Base-by-base conservation (phyloP, 2,888 invertebrate genomes). In the Polyommatus iphigenia region DNA sequence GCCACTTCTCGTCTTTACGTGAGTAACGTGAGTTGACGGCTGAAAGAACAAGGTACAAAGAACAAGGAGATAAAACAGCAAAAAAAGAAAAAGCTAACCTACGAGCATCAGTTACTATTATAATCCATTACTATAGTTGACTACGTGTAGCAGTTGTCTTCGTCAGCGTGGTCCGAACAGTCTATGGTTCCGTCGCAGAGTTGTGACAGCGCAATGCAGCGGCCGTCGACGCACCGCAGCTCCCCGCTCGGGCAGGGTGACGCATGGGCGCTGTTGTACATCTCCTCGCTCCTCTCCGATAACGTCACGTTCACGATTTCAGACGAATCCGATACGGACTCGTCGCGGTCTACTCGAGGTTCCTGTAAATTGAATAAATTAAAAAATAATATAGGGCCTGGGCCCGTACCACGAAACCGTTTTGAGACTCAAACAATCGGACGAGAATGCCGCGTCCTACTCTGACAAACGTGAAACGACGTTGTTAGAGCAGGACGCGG, bases 91-190 rank as follows among this genome's bases (percentile, higher is more conserved):
- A 54, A 18, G 5, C 54, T 54, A 54, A 54, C 54, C 54, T 54
- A 54, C 54, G 54, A 54, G 54, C 18, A 54, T 18, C 54, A 54
- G 54, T 54, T 46, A 46, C 46, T 46, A n/a, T n/a, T n/a, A n/a
- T n/a, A 46, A 24, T 59, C 24, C 13, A 6, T 4, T 15, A 67
- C n/a, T n/a, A n/a, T n/a, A n/a, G n/a, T n/a, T n/a, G 24, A 36
- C 87, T 94, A 95, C 86, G 95, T 95, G 84, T 91, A 94, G 83
- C 96, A 96, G 87, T 95, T 95, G 79, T 95, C 94, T 82, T 96
- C 96, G 80, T 96, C 96, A 2, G 95, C 95, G 73, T 95, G 95
- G 85, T 96, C 96, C 1, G 94, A 90, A 84, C 96, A 96, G 88
- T 96, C 96, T 76, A 91, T 89, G 81, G 89, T 90, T n/a, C 94